Percentiles rank a stretch among this genome's conserved stretches.
These are phyloP conservation scores for Lasioglossum vierecki DNA, from an alignment of 2,888 invertebrate genomes.

Conservation along the genomic window DNA sequence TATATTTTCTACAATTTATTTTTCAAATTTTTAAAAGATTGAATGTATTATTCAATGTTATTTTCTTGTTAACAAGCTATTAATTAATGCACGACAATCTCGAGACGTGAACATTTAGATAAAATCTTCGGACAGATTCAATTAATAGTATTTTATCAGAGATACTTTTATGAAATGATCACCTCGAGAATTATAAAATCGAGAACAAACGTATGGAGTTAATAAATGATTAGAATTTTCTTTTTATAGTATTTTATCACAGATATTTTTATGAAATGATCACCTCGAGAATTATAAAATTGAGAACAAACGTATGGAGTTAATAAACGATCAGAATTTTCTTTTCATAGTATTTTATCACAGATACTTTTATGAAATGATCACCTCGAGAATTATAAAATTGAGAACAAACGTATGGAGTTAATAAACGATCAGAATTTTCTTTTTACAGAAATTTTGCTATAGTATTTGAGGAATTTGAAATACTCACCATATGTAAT, in stretches of 20 bases:
- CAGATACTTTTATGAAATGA: no score
- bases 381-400: neutral
- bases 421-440: neutral
- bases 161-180: no score
- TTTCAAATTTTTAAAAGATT: neutral
- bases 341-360: no score
- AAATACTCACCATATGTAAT: slow-evolving; percentile 28
- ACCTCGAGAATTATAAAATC: neutral
- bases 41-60: neutral
- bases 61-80: neutral
- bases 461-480: neutral
- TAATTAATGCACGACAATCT: neutral
- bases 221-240: neutral
- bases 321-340: neutral
- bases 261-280: no score
- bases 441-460: neutral
- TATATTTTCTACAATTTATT: neutral
- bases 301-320: neutral
- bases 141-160: no score
- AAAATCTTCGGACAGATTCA: no score
- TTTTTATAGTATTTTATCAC: neutral
- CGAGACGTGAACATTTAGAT: neutral
- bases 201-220: neutral
- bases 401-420: neutral
- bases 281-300: neutral